Evolutionary conservation across 2,888 invertebrate species (phyloP).

Genomic region (Poecilobothrus nobilitatus): DNA sequence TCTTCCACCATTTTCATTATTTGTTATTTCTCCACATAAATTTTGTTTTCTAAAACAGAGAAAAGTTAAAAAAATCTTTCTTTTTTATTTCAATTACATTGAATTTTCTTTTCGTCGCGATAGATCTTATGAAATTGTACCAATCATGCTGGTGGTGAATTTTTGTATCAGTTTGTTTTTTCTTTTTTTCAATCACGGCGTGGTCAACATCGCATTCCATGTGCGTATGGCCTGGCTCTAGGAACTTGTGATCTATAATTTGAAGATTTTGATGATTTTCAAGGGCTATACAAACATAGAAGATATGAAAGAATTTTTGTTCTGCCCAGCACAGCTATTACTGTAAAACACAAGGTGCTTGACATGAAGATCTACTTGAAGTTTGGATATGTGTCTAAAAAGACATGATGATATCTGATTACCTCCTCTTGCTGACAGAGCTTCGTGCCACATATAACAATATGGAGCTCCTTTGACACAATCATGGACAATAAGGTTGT

Average conservation of each 20-base stretch:
- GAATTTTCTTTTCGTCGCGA: too few relatives aligned
- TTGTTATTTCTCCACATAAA: background rate
- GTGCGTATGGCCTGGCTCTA: slow-evolving; percentile 7
- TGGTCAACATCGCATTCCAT: background rate
- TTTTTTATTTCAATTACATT: too few relatives aligned
- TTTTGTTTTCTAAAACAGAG: too few relatives aligned
- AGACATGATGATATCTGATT: slow-evolving; percentile 22
- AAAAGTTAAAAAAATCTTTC: too few relatives aligned
- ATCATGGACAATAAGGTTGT: slow-evolving; percentile 21
- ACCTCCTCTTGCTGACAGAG: slow-evolving; percentile 21
- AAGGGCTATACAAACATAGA: slow-evolving; percentile 19
- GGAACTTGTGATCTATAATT: background rate
- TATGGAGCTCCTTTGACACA: slow-evolving; percentile 17
- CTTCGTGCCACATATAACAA: slow-evolving; percentile 25
- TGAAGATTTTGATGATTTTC: background rate
- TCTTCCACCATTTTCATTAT: background rate
- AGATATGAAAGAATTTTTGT: slow-evolving; percentile 20
- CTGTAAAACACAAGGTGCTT: slow-evolving; percentile 21
- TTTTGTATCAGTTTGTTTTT: too few relatives aligned
- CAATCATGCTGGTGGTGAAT: too few relatives aligned
- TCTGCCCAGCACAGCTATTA: slow-evolving; percentile 20
- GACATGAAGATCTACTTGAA: background rate
- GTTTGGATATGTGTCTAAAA: slow-evolving; percentile 18
- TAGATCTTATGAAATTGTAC: background rate
- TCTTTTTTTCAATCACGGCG: background rate